Conservation (phyloP, 1,140 invertebrate genomes). For the Saccostrea echinata region DNA sequence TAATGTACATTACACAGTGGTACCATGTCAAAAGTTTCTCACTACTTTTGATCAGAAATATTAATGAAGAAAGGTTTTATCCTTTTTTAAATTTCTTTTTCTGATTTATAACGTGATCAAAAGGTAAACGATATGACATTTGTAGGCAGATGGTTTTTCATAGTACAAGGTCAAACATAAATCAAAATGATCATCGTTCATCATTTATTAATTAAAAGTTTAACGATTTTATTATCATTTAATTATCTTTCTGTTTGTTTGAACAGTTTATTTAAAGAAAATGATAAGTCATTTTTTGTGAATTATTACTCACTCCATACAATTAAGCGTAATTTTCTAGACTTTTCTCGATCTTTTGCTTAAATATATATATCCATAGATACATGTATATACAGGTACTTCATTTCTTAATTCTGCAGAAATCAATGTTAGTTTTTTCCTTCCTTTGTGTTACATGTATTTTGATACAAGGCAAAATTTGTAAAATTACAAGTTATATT, state of each 20-base stretch:
- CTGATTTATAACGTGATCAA: neutral
- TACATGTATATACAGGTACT: too few relatives aligned
- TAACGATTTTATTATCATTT: slow-evolving; percentile 6
- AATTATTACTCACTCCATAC: neutral
- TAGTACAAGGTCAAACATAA: neutral
- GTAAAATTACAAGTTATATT: too few relatives aligned
- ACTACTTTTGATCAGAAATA: neutral
- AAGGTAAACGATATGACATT: neutral
- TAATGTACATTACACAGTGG: neutral
- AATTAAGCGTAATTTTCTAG: neutral
- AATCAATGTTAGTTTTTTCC: too few relatives aligned
- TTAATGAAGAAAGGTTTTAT: neutral
- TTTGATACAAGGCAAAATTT: too few relatives aligned
- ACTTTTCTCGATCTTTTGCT: neutral
- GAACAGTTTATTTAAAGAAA: slow-evolving; percentile 5
- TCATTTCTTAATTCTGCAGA: too few relatives aligned
- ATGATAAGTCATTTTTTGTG: neutral
- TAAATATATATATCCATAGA: too few relatives aligned
- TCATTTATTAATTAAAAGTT: slow-evolving; percentile 1
- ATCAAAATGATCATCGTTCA: neutral
- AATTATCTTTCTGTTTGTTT: neutral
- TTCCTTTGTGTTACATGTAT: too few relatives aligned
- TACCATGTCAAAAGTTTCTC: neutral
- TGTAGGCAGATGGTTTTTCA: slow-evolving; percentile 8
- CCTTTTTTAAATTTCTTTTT: neutral